Evolutionary conservation across 2,113 vertebrate species (phyloP).

Genomic region (Leuciscus idus): DNA sequence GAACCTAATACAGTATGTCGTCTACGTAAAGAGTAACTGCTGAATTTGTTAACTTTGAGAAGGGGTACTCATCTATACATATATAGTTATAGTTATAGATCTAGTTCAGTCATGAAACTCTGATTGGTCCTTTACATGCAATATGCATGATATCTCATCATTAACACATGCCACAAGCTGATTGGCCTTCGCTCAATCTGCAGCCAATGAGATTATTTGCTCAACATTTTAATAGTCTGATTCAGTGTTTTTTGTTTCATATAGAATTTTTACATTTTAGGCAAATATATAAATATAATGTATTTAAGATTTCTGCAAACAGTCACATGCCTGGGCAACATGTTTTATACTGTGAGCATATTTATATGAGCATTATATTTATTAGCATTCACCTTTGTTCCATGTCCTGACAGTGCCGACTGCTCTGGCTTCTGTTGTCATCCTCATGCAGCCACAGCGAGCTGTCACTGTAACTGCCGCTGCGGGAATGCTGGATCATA

Average conservation of each 20-base stretch:
- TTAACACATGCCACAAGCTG: too few relatives aligned
- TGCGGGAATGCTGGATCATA: conserved; percentile 79
- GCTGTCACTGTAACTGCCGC: conserved; percentile 80
- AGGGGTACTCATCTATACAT: too few relatives aligned
- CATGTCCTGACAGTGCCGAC: conserved; percentile 84
- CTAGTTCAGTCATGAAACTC: too few relatives aligned
- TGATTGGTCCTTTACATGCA: too few relatives aligned
- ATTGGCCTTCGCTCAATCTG: too few relatives aligned
- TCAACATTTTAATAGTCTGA: too few relatives aligned
- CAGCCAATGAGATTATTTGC: too few relatives aligned
- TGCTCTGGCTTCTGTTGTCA: conserved; percentile 80
- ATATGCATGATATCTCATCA: too few relatives aligned
- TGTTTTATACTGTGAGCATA: conserved; percentile 64
- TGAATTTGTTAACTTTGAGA: too few relatives aligned
- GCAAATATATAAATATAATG: not conserved
- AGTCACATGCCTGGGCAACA: conserved; percentile 53
- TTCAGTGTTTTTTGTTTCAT: not conserved
- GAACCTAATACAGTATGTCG: too few relatives aligned
- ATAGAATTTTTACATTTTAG: not conserved
- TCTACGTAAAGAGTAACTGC: too few relatives aligned
- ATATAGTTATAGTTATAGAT: too few relatives aligned
- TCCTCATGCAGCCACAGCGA: conserved; percentile 81
- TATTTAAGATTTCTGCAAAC: not conserved
- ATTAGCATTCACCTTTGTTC: conserved; percentile 76
- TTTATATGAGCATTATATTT: conserved; percentile 31